Evolutionary conservation across 2,113 vertebrate genomes (phyloP), one percentile per base, ranked within the genome.

Genomic region (Podarcis muralis): DNA sequence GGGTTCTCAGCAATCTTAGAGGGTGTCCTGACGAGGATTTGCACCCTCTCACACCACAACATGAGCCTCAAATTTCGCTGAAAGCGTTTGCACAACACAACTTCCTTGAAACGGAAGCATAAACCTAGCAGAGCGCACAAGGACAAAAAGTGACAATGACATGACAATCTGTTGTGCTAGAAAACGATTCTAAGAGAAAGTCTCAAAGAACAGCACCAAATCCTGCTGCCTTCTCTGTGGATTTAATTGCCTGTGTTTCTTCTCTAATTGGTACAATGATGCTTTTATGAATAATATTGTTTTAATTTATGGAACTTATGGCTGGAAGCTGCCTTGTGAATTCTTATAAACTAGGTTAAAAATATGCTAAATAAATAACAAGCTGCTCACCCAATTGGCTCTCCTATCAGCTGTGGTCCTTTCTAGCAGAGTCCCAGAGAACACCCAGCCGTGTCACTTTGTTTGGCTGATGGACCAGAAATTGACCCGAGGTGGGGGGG

Each of bases 371-470:
- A 30, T 18, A 43, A 77, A 9, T 35, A 16, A 35, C 3, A 62
- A n/a, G 35, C n/a, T 13, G 9, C 80, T 65, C 68, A 37, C 25
- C 11, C 35, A 30, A 83, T 5, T 1, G 35, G 35, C 65, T 30
- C 8, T 30, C 35, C 15, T 16, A 43, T 7, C 37, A 83, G 81
- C 59, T 66, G 23, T 13, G 5, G 59, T 72, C 86, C 76, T 82
- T 59, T 57, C 74, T 79, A 94, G 89, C 87, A 43, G 62, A 25
- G 93, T 90, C 85, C 82, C 89, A 85, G 88, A 72, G 89, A 92
- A 65, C 6, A 5, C 88, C 89, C 94, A 94, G 82, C 88, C 94
- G 95, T 94, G 93, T 88, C 96, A 96, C 94, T 95, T 96, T 92
- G 93, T 89, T 92, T 0, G 9, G 94, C 95, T 93, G 92, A 89